A percentile compares a stretch with the other conserved stretches of the same genome.
These are phyloP conservation scores for Centropyge bicolor DNA, from an alignment of 2,797 vertebrate species.

Conservation along the genomic window DNA sequence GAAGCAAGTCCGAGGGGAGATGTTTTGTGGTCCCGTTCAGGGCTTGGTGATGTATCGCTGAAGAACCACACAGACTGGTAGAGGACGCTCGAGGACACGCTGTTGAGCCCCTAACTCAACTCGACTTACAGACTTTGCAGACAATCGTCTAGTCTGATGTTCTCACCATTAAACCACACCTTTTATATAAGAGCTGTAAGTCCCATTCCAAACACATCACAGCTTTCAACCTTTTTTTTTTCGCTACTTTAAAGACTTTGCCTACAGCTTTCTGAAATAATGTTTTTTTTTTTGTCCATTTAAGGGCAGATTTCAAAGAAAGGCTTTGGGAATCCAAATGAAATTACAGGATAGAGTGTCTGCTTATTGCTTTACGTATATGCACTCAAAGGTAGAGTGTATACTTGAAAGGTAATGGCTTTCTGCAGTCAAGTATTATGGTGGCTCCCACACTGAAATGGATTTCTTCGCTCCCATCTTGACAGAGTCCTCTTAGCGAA, in stretches of 20 bases:
- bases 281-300: slow-evolving; percentile 62
- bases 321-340: slow-evolving; percentile 68
- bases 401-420: slow-evolving; percentile 79
- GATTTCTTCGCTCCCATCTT: slow-evolving; percentile 79
- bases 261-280: slow-evolving; percentile 60
- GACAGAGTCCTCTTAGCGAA: slow-evolving; percentile 78
- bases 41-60: slow-evolving; percentile 48
- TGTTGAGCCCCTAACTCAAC: slow-evolving; percentile 29
- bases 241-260: slow-evolving; percentile 49
- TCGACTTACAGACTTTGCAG: slow-evolving; percentile 35
- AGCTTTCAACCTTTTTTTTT: slow-evolving; percentile 34
- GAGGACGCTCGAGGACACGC: slow-evolving; percentile 59
- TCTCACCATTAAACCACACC: slow-evolving; percentile 34
- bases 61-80: slow-evolving; percentile 36
- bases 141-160: slow-evolving; percentile 16
- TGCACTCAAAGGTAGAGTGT: slow-evolving; percentile 80
- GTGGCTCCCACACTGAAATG: slow-evolving; percentile 74
- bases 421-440: slow-evolving; percentile 70
- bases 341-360: slow-evolving; percentile 75
- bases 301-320: slow-evolving; percentile 74
- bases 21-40: slow-evolving; percentile 62
- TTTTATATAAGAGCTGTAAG: slow-evolving; percentile 26
- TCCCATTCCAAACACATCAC: slow-evolving; percentile 34
- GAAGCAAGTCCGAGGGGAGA: slow-evolving; percentile 68
- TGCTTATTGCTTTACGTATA: slow-evolving; percentile 75